Evolutionary conservation across 2,113 vertebrate genomes (phyloP).

Genomic region (Melospiza georgiana): DNA sequence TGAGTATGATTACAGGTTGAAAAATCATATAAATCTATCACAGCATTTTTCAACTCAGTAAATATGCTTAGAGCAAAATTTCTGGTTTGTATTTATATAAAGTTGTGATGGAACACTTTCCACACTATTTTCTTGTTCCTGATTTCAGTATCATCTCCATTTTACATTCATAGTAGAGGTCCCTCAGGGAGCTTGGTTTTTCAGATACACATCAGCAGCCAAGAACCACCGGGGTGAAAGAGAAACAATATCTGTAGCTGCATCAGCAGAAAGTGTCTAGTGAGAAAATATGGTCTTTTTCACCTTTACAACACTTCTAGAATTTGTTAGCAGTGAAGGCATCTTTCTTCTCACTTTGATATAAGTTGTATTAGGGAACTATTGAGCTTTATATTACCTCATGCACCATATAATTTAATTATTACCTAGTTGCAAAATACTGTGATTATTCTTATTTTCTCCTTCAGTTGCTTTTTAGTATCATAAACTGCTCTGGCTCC

Average conservation of each 20-base stretch:
- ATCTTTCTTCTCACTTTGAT: not conserved
- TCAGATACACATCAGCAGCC: rapidly evolving
- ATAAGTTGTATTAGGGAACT: not conserved
- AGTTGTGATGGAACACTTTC: not conserved
- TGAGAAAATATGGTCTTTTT: not conserved
- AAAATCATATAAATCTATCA: not conserved
- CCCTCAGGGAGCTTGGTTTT: not conserved
- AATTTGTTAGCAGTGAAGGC: not conserved
- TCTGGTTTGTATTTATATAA: not conserved
- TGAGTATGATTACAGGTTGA: not conserved
- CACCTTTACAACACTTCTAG: not conserved
- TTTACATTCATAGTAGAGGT: not conserved
- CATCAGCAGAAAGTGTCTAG: not conserved
- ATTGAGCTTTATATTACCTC: not conserved
- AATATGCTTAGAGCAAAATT: not conserved
- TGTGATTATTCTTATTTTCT: not conserved
- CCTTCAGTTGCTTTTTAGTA: not conserved
- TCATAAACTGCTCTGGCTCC: not conserved
- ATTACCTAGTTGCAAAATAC: not conserved
- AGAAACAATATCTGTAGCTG: not conserved
- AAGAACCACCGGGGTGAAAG: not conserved
- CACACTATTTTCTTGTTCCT: not conserved
- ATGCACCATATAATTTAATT: not conserved
- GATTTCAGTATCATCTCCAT: not conserved
- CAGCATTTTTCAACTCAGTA: not conserved